phyloP scores from a whole-genome alignment of 2,888 invertebrate genomes.

The Conus canariensis region DNA sequence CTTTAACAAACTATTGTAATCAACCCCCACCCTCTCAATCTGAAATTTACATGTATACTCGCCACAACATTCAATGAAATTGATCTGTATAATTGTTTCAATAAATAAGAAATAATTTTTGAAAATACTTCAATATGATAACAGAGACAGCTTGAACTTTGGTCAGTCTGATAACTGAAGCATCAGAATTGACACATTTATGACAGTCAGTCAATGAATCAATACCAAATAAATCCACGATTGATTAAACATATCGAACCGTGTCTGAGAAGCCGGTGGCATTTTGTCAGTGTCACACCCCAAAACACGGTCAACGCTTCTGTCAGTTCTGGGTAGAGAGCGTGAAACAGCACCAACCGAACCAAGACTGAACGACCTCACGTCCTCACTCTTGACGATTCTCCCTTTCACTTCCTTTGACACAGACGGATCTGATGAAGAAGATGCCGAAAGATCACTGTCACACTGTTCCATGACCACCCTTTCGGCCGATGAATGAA shows the following conservation, averaged over 20 bases:
- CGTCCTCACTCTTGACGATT: neutral
- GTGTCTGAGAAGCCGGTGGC: constrained; percentile 2
- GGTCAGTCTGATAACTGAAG: too few species aligned
- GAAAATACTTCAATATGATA: too few species aligned
- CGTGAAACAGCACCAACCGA: neutral
- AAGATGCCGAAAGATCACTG: neutral
- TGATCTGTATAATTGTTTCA: too few species aligned
- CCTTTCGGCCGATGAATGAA: neutral
- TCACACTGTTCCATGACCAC: neutral
- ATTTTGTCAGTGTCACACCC: constrained; percentile 1
- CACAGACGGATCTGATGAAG: neutral
- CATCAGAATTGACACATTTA: too few species aligned
- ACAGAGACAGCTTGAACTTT: too few species aligned
- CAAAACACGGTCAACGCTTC: neutral
- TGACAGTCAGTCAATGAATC: too few species aligned
- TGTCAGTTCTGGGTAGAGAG: neutral
- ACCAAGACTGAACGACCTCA: neutral
- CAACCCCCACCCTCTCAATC: too few species aligned
- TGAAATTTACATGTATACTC: too few species aligned
- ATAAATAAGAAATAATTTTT: too few species aligned
- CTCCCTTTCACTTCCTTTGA: neutral
- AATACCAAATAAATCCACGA: too few species aligned
- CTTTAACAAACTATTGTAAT: too few species aligned
- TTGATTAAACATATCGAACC: neutral
- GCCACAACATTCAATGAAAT: too few species aligned